phyloP scores from a whole-genome alignment of 2,113 vertebrate genomes.

The Uropsilus gracilis region DNA sequence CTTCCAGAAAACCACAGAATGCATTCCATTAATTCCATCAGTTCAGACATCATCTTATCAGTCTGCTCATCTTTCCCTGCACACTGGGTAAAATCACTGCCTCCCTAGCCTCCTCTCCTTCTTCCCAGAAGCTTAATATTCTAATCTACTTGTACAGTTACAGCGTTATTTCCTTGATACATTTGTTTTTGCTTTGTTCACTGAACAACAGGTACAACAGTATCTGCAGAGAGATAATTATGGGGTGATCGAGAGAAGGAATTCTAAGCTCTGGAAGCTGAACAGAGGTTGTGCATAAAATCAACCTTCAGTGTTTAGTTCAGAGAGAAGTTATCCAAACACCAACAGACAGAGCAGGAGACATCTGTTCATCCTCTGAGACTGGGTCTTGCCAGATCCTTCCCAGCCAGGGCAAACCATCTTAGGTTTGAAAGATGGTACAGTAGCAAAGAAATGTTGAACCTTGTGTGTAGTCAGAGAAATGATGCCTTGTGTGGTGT shows the following conservation, averaged over 20 bases:
- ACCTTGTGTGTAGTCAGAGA: too few species aligned
- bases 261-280: not conserved
- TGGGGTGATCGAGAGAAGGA: not conserved
- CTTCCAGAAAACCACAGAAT: not conserved
- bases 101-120: not conserved
- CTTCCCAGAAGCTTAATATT: not conserved
- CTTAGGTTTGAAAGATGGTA: not conserved
- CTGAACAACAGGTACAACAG: not conserved
- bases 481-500: not conserved
- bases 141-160: not conserved
- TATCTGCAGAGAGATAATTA: not conserved
- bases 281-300: not conserved
- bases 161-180: not conserved
- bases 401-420: not conserved
- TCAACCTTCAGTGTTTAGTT: not conserved
- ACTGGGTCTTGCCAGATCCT: not conserved
- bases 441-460: not conserved
- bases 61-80: not conserved
- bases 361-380: not conserved
- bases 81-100: not conserved
- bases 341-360: not conserved
- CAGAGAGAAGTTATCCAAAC: not conserved
- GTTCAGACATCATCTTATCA: not conserved
- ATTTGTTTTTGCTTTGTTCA: not conserved
- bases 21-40: not conserved